Base-by-base conservation (phyloP, 2,888 invertebrate genomes). In the Apodemia zela region DNA sequence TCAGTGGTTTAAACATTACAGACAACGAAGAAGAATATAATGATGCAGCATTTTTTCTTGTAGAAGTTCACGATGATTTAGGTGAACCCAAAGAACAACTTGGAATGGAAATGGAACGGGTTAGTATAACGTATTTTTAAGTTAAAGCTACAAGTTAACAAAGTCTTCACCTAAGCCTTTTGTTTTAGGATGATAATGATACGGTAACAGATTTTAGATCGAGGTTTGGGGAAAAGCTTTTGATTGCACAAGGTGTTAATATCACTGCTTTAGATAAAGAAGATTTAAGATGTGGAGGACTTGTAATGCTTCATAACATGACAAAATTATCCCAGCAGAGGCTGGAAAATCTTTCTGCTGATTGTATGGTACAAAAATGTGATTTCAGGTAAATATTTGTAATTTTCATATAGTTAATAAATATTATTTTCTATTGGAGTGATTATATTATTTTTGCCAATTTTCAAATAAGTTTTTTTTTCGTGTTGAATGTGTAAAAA, bases 311-410 rank as follows among this genome's bases (percentile, higher is more conserved):
- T 38, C 94, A 95, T 58, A 95, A 96, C 73, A 93, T 94, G 82
- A 94, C 94, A 2, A 91, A 92, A 71, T 74, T 89, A 29, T 93
- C 93, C 7, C 92, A 93, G 70, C 89, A 90, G 70, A 84, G 92
- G 45, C 79, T 95, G 3, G 93, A 93, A 72, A 92, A 93, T 58
- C 87, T 94, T 71, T 93, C 95, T 1, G 93, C 93, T 5, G 94
- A 94, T 73, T 96, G 96, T 74, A 95, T 96, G 93, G 93, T 96
- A 60, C 96, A 96, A 77, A 95, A 94, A 78, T 96, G 96, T 80
- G 93, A 94, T 67, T 96, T 96, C 77, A 93, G 94, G 85, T 89
- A 81, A 73, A 45, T 63, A 13, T 33, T 29, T n/a, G 8, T 25
- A 47, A 51, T 10, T 49, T 71, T 77, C 77, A 81, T 45, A n/a